Conservation (phyloP, 2,888 invertebrate species). For the Rotaria macrura region DNA sequence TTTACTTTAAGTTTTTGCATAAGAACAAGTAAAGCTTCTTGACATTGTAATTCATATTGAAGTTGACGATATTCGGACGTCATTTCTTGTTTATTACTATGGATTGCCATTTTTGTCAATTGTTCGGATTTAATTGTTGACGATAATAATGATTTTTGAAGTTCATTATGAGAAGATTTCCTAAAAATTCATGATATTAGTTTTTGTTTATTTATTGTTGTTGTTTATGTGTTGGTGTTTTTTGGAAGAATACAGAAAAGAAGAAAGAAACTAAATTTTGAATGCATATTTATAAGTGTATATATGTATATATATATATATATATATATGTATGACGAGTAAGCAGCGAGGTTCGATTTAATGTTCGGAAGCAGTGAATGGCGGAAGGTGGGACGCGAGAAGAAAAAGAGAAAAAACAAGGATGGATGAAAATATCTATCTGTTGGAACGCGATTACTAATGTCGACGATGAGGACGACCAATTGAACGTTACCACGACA, state of each 20-base stretch:
- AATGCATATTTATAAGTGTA: no score
- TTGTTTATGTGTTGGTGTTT: background rate
- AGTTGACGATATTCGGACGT: conserved; percentile 2
- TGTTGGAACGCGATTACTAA: conserved; percentile 12
- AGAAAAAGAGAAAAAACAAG: conserved; percentile 9
- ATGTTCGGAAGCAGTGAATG: conserved; percentile 6
- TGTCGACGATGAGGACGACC: conserved; percentile 10
- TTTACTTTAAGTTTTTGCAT: conserved; percentile 18
- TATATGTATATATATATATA: no score
- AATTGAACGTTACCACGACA: conserved; percentile 15
- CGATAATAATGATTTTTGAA: background rate
- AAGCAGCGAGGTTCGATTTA: background rate
- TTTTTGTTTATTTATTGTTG: background rate
- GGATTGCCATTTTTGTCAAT: background rate
- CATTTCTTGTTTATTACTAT: conserved; percentile 3
- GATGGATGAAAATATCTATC: conserved; percentile 7
- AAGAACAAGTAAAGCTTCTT: background rate
- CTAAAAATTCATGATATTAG: background rate
- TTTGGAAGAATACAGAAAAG: background rate
- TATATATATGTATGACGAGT: background rate
- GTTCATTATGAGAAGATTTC: background rate
- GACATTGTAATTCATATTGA: conserved; percentile 17
- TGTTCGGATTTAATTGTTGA: background rate
- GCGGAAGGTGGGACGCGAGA: background rate
- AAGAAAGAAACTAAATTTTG: background rate